Conservation (phyloP, 2,888 invertebrate species). For the Drosophila longiperda region DNA sequence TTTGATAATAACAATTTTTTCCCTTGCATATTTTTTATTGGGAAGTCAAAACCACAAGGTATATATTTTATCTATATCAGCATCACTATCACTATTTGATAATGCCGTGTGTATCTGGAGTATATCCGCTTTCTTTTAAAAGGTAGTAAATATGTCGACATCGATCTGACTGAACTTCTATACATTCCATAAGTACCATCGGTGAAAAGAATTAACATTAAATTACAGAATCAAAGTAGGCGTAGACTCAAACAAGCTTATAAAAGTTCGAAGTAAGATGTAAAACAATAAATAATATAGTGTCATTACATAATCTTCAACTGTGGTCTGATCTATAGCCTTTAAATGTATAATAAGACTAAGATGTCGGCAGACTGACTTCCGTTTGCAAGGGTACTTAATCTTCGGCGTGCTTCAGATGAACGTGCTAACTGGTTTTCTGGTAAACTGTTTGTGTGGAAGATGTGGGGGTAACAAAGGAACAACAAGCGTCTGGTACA, state of each 20-base stretch:
- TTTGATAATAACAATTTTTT: background rate
- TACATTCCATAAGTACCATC: background rate
- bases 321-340: background rate
- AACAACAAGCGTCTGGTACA: conserved; percentile 5
- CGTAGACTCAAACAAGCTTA: background rate
- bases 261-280: background rate
- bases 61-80: background rate
- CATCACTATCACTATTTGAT: background rate
- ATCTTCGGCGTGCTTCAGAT: background rate
- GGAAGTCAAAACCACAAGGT: background rate
- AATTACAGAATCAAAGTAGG: background rate
- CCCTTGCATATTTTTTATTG: background rate
- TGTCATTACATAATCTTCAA: background rate
- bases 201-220: background rate
- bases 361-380: background rate
- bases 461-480: conserved; percentile 10
- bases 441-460: background rate
- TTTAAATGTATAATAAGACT: background rate
- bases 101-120: background rate
- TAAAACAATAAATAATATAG: too few species aligned
- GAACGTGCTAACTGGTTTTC: background rate
- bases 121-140: background rate
- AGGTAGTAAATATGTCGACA: background rate
- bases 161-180: background rate
- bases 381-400: background rate